Percentiles rank a stretch among this genome's conserved stretches.
Evolutionary conservation across 2,888 invertebrate species (phyloP).

Genomic region (Chaetogeoica ovagalla): DNA sequence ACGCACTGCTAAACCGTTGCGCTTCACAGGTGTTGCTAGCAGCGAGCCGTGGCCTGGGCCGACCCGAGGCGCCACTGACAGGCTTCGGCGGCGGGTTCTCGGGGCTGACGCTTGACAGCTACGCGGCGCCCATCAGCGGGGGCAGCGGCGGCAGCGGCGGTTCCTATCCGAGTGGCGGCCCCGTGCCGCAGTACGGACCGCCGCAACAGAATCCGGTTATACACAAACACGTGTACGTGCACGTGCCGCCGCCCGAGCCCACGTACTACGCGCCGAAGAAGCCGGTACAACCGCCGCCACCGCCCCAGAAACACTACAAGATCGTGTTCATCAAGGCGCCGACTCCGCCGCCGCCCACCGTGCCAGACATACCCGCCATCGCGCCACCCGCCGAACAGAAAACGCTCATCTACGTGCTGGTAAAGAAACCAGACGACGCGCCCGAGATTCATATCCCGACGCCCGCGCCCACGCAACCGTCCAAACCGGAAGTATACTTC

Average conservation of each 20-base stretch:
- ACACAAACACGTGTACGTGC: conserved; percentile 89
- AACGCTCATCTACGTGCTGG: conserved; percentile 83
- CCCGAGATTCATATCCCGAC: conserved; percentile 79
- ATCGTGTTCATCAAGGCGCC: conserved; percentile 80
- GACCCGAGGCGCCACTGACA: conserved; percentile 56
- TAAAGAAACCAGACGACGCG: conserved; percentile 85
- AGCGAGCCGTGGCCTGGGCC: conserved; percentile 57
- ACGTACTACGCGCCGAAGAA: conserved; percentile 74
- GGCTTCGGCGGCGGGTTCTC: conserved; percentile 58
- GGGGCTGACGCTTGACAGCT: conserved; percentile 60
- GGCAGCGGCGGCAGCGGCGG: conserved; percentile 56
- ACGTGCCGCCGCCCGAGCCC: conserved; percentile 82
- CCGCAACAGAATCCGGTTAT: conserved; percentile 76
- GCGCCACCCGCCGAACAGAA: conserved; percentile 87
- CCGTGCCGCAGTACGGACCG: conserved; percentile 71
- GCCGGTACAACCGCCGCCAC: conserved; percentile 61
- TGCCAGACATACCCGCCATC: conserved; percentile 62
- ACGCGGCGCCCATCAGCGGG: conserved; percentile 62
- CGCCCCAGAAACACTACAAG: conserved; percentile 81
- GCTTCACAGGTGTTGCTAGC: conserved; percentile 57
- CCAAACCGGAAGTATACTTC: conserved; percentile 88
- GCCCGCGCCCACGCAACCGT: conserved; percentile 80
- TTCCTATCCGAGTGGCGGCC: conserved; percentile 63
- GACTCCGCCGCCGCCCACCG: conserved; percentile 62
- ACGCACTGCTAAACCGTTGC: background rate